These are phyloP conservation scores for Phrixothrix hirtus DNA, from an alignment of 2,888 invertebrate genomes.

Conservation along the genomic window DNA sequence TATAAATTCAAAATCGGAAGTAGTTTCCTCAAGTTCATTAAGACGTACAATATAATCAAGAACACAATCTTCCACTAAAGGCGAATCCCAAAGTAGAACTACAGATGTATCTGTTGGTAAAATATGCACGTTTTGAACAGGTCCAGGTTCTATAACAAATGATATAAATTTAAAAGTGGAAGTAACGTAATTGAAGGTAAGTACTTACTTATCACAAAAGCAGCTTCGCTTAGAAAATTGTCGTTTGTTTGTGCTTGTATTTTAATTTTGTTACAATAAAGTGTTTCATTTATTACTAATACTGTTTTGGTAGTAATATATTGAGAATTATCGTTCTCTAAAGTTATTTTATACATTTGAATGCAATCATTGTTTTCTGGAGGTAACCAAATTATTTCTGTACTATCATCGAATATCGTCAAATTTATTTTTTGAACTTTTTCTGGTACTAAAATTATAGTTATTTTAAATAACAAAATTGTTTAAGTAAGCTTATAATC, in stretches of 20 bases:
- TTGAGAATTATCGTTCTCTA: neutral
- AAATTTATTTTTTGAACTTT: constrained; percentile 14
- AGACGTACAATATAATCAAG: constrained; percentile 10
- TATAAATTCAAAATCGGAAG: neutral
- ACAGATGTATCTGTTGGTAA: constrained; percentile 1
- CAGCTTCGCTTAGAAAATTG: neutral
- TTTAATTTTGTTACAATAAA: constrained; percentile 5
- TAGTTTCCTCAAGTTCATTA: neutral
- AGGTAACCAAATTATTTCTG: constrained; percentile 9
- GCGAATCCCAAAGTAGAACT: constrained; percentile 19
- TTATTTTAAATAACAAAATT: no score
- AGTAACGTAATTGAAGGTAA: neutral
- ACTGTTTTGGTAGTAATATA: neutral
- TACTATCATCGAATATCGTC: neutral
- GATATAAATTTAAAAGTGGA: no score
- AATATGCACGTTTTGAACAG: constrained; percentile 3
- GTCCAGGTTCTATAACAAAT: constrained; percentile 12
- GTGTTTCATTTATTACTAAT: neutral
- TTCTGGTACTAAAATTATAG: constrained; percentile 29
- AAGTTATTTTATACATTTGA: constrained; percentile 4
- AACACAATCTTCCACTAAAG: constrained; percentile 16
- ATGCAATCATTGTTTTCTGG: constrained; percentile 11
- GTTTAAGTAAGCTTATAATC: no score
- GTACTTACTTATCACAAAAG: neutral
- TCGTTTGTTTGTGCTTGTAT: constrained; percentile 2